These are phyloP conservation scores for Myoxocephalus aenaeus DNA, from an alignment of 2,797 vertebrate species.

Conservation along the genomic window DNA sequence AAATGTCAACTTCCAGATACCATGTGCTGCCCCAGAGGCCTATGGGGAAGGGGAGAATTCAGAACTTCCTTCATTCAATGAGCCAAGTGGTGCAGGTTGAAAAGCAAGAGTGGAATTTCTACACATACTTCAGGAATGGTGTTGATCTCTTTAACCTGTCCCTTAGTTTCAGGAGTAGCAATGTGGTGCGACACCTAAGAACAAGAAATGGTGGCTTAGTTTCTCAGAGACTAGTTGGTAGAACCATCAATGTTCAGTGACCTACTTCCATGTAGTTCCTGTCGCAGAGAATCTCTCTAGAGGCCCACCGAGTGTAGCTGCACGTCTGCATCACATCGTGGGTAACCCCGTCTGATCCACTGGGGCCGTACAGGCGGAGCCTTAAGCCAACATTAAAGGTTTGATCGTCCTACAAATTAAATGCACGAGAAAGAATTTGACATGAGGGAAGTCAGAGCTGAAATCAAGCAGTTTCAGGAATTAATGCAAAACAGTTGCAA, in stretches of 20 bases:
- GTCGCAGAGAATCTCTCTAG: slow-evolving; percentile 81
- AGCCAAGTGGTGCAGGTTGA: neutral
- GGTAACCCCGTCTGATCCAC: slow-evolving; percentile 52
- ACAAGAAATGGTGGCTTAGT: no score
- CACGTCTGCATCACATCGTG: slow-evolving; percentile 81
- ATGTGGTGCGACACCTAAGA: no score
- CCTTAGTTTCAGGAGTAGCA: no score
- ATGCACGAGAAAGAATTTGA: neutral
- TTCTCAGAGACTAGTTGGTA: no score
- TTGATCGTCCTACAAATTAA: slow-evolving; percentile 74
- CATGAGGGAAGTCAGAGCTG: no score
- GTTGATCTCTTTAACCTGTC: slow-evolving; percentile 16
- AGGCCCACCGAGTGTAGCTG: slow-evolving; percentile 74
- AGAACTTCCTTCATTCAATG: neutral
- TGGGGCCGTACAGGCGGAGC: slow-evolving; percentile 68
- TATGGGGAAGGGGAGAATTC: slow-evolving; percentile 10
- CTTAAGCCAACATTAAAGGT: slow-evolving; percentile 78
- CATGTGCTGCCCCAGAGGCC: slow-evolving; percentile 30
- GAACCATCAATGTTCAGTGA: no score
- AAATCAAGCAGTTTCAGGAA: no score
- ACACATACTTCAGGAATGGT: slow-evolving; percentile 59
- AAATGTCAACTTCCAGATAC: no score
- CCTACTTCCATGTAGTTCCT: no score
- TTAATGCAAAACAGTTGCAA: no score
- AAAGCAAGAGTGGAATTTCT: rapidly evolving